Evolutionary conservation across 2,113 vertebrate genomes (phyloP).

Genomic region (Tympanuchus pallidicinctus): DNA sequence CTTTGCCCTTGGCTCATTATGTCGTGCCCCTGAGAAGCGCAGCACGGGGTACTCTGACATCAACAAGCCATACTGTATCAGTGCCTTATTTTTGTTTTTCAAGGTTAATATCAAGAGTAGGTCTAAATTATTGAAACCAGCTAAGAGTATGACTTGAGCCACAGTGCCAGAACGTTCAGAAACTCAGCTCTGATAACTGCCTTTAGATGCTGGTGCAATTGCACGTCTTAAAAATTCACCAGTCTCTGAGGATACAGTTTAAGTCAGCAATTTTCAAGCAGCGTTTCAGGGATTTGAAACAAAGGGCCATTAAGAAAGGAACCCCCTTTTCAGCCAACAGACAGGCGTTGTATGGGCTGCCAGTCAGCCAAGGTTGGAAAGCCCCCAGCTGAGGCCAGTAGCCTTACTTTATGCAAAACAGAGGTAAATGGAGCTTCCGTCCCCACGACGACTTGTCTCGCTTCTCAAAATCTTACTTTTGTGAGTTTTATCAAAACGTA

Average conservation of each 20-base stretch:
- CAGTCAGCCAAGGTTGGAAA: not conserved
- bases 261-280: not conserved
- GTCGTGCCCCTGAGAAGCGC: not conserved
- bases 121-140: not conserved
- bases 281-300: not conserved
- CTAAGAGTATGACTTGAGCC: not conserved
- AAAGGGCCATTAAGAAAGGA: not conserved
- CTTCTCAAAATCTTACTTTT: conserved; percentile 43
- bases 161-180: not conserved
- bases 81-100: conserved; percentile 13
- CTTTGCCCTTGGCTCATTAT: not conserved
- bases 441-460: conserved; percentile 10
- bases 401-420: not conserved
- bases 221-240: not conserved
- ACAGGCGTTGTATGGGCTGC: not conserved
- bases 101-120: not conserved
- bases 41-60: not conserved
- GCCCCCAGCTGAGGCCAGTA: not conserved
- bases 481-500: conserved; percentile 49
- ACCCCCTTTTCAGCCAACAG: not conserved
- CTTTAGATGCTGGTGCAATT: not conserved
- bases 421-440: not conserved
- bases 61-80: not conserved
- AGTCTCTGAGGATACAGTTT: not conserved
- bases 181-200: not conserved